Evolutionary conservation across 1,140 invertebrate genomes (phyloP).

Genomic region (Hydropsyche tenuis): DNA sequence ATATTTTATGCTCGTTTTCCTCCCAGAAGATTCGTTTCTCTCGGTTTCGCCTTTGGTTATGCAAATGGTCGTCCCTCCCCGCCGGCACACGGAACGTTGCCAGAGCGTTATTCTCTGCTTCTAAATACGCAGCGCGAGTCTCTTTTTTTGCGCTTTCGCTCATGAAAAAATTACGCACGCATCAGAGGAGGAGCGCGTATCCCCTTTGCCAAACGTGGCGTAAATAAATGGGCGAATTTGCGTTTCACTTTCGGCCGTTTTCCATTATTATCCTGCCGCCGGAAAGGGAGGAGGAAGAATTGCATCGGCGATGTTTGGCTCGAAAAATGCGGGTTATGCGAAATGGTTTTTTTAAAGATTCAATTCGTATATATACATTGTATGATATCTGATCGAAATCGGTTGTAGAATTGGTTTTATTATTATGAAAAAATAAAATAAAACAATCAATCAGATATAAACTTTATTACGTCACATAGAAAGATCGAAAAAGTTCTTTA

Average conservation of each 20-base stretch:
- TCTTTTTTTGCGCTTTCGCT: conserved; percentile 11
- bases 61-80: conserved; percentile 42
- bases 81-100: conserved; percentile 33
- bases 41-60: conserved; percentile 39
- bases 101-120: conserved; percentile 34
- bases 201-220: conserved; percentile 3
- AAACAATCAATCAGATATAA: too few species aligned
- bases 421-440: too few species aligned
- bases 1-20: conserved; percentile 44
- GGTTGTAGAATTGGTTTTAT: too few species aligned
- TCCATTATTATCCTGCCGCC: conserved; percentile 9
- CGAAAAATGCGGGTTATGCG: too few species aligned
- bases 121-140: conserved; percentile 42
- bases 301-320: too few species aligned
- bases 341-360: too few species aligned
- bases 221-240: conserved; percentile 42
- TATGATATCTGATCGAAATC: too few species aligned
- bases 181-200: conserved; percentile 30
- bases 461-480: too few species aligned
- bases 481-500: too few species aligned
- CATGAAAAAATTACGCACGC: conserved; percentile 40
- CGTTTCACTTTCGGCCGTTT: conserved; percentile 8
- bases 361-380: too few species aligned
- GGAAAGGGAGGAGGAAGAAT: too few species aligned
- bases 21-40: conserved; percentile 45